Evolutionary conservation across 2,113 vertebrate genomes (phyloP), one percentile per base, ranked within the genome.

Genomic region (Cyanocitta stelleri): DNA sequence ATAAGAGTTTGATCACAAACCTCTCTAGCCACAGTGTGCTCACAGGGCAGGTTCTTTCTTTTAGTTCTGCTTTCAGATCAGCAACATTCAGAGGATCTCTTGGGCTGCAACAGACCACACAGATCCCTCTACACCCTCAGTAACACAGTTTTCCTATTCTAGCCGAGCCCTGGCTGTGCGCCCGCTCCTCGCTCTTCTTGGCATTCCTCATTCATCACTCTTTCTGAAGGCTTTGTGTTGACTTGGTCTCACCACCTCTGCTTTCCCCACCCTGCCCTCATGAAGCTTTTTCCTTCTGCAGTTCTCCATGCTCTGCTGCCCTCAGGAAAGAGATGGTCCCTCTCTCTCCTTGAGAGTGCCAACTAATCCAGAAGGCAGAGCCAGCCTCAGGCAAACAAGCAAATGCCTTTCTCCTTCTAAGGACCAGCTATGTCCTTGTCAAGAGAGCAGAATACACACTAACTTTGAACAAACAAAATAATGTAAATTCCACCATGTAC

Each of bases 101-200:
- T 26, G 37, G 37, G 35, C 41, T 68, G 32, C 67, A 83, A 66
- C 5, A 69, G 49, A 58, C 27, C 52, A 35, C 44, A 48, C 39
- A 73, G 24, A 75, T 17, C 11, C 26, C 16, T 66, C 26, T 17
- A 68, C 26, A 10, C 2, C 5, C 33, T 6, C 37, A 74, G 16
- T 29, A 72, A 66, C 80, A 55, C 16, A 44, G 30, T n/a, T 59
- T 78, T 91, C 35, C 49, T 67, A 11, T 23, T 82, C 51, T 48
- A 41, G 29, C 23, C 1, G 2, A 59, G 23, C 27, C 27, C 48
- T 68, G 48, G 59, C 69, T 71, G 13, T 1, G 0, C 0, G 0
- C 49, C 51, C 35, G 10, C 16, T 91, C 48, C 43, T 78, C 82
- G 19, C 18, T 85, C 30, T 51, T 78, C 48, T 54, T 43, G 33